Evolutionary conservation across 53 echinoderm and acorn worm genomes (phyloP).

Genomic region (Paracentrotus lividus): DNA sequence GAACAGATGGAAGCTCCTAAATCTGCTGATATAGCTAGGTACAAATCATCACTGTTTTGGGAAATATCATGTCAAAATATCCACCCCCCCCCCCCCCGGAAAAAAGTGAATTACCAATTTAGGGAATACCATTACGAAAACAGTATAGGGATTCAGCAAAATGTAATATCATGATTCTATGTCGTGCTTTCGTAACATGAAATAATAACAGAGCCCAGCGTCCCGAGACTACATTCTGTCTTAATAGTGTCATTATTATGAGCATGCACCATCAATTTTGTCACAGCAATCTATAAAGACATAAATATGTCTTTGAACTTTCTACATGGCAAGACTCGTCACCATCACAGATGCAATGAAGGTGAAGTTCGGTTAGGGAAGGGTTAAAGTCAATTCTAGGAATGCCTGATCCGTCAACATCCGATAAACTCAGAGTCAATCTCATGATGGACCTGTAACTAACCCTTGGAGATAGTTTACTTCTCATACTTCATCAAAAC

Average conservation of each 20-base stretch:
- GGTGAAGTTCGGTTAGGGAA: not conserved
- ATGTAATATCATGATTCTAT: not conserved
- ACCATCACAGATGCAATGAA: not conserved
- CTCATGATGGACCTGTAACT: not conserved
- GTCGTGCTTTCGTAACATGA: not conserved
- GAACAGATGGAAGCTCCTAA: no score
- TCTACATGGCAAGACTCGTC: not conserved
- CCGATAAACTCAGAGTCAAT: not conserved
- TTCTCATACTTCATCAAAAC: not conserved
- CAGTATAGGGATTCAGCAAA: no score
- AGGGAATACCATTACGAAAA: no score
- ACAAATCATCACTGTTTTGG: no score
- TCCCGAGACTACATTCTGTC: not conserved
- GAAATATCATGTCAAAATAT: no score
- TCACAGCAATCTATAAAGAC: not conserved
- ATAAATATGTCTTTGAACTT: not conserved
- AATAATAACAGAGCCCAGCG: not conserved
- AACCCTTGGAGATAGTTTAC: not conserved
- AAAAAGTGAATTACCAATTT: no score
- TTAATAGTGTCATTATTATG: not conserved
- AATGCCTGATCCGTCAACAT: conserved; percentile 37
- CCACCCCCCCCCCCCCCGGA: no score
- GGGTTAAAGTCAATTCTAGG: conserved; percentile 47
- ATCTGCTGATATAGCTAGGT: no score
- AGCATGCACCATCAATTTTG: not conserved